phyloP scores from a whole-genome alignment of 2,797 vertebrate genomes.

The Phataginus tetradactyla region DNA sequence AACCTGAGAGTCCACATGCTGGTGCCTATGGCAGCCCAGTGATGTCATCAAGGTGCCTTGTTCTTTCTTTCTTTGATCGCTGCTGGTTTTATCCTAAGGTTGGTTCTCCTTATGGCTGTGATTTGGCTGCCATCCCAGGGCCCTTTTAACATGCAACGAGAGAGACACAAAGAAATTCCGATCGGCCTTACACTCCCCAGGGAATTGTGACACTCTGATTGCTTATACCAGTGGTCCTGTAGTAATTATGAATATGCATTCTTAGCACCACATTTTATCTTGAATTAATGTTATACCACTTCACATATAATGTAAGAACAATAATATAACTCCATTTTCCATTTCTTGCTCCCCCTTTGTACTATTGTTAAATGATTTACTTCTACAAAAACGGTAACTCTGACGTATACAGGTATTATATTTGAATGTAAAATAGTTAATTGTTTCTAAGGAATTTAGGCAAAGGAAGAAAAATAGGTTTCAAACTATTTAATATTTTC shows the following conservation, averaged over 20 bases:
- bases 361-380: background rate
- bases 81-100: background rate
- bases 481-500: background rate
- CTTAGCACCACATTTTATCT: background rate
- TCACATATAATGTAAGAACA: background rate
- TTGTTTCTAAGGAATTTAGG: background rate
- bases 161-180: background rate
- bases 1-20: background rate
- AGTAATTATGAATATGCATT: background rate
- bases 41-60: background rate
- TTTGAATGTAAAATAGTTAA: background rate
- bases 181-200: background rate
- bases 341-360: too few relatives aligned
- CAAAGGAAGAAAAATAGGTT: background rate
- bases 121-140: background rate
- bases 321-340: background rate
- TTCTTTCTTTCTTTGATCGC: background rate
- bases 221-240: background rate
- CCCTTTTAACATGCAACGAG: background rate
- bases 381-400: too few relatives aligned
- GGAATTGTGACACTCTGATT: background rate
- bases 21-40: background rate
- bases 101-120: background rate
- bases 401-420: background rate
- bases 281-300: background rate